phyloP scores from a whole-genome alignment of 2,797 vertebrate species.

The Rhynchotus rufescens region DNA sequence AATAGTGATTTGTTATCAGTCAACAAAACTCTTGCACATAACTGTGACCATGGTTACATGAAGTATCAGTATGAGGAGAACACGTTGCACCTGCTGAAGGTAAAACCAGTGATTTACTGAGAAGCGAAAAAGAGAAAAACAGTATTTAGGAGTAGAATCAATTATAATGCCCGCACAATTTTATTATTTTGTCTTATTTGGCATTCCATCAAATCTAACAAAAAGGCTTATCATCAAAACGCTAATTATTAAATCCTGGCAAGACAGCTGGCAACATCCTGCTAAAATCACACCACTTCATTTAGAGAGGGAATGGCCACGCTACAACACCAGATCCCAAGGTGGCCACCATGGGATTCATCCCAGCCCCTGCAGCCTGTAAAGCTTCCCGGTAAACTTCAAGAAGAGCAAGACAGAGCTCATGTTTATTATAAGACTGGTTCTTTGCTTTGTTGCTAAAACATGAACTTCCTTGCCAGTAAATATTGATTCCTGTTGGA shows the following conservation, averaged over 20 bases:
- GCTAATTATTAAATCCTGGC: background rate
- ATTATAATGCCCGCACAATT: rapidly evolving
- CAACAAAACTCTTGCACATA: background rate
- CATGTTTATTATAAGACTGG: background rate
- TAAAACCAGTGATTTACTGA: background rate
- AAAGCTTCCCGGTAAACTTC: background rate
- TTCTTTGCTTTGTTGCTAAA: background rate
- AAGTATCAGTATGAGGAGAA: background rate
- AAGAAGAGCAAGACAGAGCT: background rate
- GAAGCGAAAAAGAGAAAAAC: background rate
- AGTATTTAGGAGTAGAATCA: background rate
- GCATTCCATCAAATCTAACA: background rate
- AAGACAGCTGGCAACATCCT: background rate
- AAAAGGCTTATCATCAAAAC: background rate
- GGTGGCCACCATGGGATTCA: background rate
- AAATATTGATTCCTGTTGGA: background rate
- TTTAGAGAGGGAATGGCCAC: background rate
- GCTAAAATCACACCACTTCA: background rate
- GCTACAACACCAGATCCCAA: background rate
- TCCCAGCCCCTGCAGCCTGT: background rate
- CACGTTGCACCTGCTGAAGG: background rate
- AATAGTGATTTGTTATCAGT: background rate
- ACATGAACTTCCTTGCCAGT: background rate
- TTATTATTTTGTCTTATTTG: background rate
- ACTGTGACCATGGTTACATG: background rate